A percentile compares a stretch with the other conserved stretches of the same genome.
These are phyloP conservation scores for Theonella swinhoei DNA, from an alignment of 37 sponge, comb jelly and placozoan genomes.

Conservation along the genomic window DNA sequence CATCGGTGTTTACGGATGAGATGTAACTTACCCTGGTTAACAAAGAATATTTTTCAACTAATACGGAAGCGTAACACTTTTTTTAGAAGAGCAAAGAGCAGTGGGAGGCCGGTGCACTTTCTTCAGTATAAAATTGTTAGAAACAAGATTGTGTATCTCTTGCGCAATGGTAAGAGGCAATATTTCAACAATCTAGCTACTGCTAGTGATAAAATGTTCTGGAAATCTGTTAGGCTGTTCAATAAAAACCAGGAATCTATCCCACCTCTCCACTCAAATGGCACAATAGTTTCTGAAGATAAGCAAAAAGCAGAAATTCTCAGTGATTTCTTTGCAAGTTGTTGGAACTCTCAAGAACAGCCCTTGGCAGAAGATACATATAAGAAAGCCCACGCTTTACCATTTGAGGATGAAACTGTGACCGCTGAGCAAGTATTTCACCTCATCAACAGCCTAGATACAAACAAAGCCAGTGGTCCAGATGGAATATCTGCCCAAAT, in stretches of 20 bases:
- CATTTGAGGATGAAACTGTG: background rate
- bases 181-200: background rate
- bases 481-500: background rate
- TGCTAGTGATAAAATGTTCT: background rate
- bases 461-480: background rate
- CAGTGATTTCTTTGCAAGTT: background rate
- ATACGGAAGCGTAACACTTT: background rate
- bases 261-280: background rate
- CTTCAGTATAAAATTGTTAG: background rate
- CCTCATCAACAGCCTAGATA: background rate
- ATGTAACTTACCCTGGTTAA: conserved; percentile 13
- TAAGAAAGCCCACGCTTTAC: background rate
- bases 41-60: background rate
- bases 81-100: background rate
- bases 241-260: background rate
- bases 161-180: background rate
- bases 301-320: background rate
- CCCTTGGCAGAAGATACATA: background rate
- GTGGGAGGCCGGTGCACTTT: background rate
- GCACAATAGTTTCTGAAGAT: background rate
- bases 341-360: background rate
- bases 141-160: background rate
- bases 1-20: background rate
- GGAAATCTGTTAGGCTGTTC: background rate
- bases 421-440: background rate